Conservation (phyloP, 2,113 vertebrate genomes). For the Sinocyclocheilus rhinocerous region DNA sequence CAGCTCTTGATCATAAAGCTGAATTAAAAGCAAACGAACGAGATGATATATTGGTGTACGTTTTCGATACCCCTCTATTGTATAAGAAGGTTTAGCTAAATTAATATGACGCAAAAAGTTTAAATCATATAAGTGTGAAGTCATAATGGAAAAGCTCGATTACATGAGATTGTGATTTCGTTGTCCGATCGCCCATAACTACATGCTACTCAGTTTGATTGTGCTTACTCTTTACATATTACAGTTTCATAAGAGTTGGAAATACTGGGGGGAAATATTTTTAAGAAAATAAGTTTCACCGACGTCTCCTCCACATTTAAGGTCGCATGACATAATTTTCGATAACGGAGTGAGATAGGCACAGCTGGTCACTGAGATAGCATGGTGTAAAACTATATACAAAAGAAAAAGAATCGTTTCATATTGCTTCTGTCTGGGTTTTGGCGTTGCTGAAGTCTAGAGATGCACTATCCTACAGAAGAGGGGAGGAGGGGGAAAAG, state of each 20-base stretch:
- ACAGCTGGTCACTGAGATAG: neutral
- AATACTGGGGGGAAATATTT: neutral
- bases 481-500: neutral
- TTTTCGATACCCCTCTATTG: neutral
- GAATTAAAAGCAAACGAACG: slow-evolving; percentile 3
- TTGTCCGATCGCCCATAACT: neutral
- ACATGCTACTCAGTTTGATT: neutral
- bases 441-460: neutral
- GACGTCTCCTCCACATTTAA: neutral
- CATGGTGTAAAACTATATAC: neutral
- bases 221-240: neutral
- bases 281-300: neutral
- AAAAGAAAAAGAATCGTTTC: neutral
- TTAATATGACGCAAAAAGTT: neutral
- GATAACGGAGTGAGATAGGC: neutral
- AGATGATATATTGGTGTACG: neutral
- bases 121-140: neutral
- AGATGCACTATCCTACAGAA: slow-evolving; percentile 31
- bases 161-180: neutral
- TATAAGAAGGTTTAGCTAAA: neutral
- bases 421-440: neutral
- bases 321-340: neutral
- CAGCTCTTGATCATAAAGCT: neutral
- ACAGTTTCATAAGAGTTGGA: slow-evolving; percentile 5
- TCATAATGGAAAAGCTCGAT: slow-evolving; percentile 1